These are phyloP conservation scores for Lasioglossum malachurum DNA, from an alignment of 2,888 invertebrate species.

Conservation along the genomic window DNA sequence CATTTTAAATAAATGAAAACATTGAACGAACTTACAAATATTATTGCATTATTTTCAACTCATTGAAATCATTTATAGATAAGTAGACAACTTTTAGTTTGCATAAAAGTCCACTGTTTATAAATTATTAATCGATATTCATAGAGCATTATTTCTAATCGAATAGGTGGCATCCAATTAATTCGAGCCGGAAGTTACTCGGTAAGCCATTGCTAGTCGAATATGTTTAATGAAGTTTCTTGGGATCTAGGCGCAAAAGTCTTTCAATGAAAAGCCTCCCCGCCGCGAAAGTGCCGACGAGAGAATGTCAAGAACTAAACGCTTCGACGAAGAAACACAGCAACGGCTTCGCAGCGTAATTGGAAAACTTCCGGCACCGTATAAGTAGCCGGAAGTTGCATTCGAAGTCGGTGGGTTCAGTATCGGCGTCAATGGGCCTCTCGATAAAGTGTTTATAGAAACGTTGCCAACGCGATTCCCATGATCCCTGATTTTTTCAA, in stretches of 20 bases:
- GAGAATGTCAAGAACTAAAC: slow-evolving; percentile 63
- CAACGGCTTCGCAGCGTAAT: slow-evolving; percentile 67
- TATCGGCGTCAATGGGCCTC: slow-evolving; percentile 45
- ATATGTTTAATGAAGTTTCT: slow-evolving; percentile 57
- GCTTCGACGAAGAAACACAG: slow-evolving; percentile 60
- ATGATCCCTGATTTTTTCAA: neutral
- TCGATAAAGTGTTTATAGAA: slow-evolving; percentile 19
- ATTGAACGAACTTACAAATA: too few species aligned
- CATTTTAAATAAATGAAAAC: too few species aligned
- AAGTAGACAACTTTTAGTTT: neutral
- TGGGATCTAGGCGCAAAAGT: slow-evolving; percentile 40
- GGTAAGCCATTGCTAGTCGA: slow-evolving; percentile 16
- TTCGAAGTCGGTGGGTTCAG: slow-evolving; percentile 38
- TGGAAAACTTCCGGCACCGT: slow-evolving; percentile 71
- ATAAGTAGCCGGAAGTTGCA: slow-evolving; percentile 65
- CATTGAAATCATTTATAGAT: too few species aligned
- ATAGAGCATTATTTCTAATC: neutral
- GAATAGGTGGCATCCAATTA: slow-evolving; percentile 32
- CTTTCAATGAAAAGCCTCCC: slow-evolving; percentile 43
- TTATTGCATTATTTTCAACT: too few species aligned
- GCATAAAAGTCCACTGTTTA: neutral
- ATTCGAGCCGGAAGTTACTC: slow-evolving; percentile 23
- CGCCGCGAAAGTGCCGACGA: slow-evolving; percentile 31
- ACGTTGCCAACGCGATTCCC: neutral
- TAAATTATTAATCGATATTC: neutral